Evolutionary conservation across 2,888 invertebrate genomes (phyloP), one percentile per base, ranked within the genome.

Genomic region (Mythimna ferrago): DNA sequence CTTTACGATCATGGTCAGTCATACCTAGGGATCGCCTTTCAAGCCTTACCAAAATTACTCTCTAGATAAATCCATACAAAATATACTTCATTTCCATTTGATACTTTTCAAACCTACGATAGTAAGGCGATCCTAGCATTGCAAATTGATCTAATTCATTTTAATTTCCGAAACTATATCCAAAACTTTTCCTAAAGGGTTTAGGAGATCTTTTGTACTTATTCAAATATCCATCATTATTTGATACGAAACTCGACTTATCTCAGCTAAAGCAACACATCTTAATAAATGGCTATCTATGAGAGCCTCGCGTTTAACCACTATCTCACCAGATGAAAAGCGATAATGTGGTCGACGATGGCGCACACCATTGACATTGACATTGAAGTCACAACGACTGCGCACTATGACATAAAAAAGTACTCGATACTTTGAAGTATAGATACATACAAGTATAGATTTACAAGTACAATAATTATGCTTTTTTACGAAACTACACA

Each of bases 51-150:
- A 62, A 65, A 48, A 16, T 35, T 64, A 76, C 69, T 64, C 9
- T 54, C 68, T 81, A 71, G 14, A 60, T 78, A 82, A 66, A 82
- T 73, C 41, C 79, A 63, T 82, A 73, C 60, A 81, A 82, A 82
- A 81, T 82, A 81, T 78, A 71, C 19, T 63, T 67, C n/a, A 53
- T 58, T 57, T 75, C 56, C 58, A 63, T 71, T 53, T 58, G 7
- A 53, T 58, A 65, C 54, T 56, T 35, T 70, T 58, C 16, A 61
- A 19, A 53, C 21, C 26, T 32, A 21, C 19, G 9, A 35, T 66
- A 4, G 10, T 10, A 67, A 56, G 54, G 32, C 61, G 32, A 68
- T 6, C 10, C 14, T 32, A 2, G 0, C 16, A 48, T 48, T 48
- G 48, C 48, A 19, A 48, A 48, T 48, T 48, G 48, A 16, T 5